These are phyloP conservation scores for Mesochorus sp. DNA, from an alignment of 2,888 invertebrate species.

Conservation along the genomic window DNA sequence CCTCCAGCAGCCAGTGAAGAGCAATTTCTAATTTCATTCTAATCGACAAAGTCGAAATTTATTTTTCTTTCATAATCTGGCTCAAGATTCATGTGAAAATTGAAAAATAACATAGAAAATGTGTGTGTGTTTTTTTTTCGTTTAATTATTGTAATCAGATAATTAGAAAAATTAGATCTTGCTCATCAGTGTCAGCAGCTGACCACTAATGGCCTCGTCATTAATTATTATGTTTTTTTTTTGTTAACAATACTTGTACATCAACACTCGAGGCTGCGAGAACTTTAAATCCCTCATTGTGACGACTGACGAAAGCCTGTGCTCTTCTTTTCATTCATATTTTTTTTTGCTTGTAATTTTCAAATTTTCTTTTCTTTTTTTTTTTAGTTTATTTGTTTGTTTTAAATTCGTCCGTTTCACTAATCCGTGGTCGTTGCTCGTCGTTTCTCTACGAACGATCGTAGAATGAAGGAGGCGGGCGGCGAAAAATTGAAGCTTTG, in stretches of 20 bases:
- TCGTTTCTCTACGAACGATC: conserved; percentile 54
- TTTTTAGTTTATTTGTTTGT: conserved; percentile 44
- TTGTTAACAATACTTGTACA: conserved; percentile 44
- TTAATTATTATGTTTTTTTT: not conserved
- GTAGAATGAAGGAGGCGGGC: conserved; percentile 45
- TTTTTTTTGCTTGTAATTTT: conserved; percentile 57
- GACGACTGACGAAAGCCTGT: conserved; percentile 55
- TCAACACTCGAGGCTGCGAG: conserved; percentile 63
- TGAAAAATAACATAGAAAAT: not conserved
- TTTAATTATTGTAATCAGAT: not conserved
- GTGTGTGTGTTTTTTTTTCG: not conserved
- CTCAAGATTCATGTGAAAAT: not conserved
- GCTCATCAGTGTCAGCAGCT: conserved; percentile 47
- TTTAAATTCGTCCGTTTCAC: conserved; percentile 56
- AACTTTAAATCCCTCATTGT: conserved; percentile 52
- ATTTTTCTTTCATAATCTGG: not conserved
- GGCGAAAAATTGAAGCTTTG: conserved; percentile 57
- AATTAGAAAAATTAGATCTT: conserved; percentile 34
- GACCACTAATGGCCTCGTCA: conserved; percentile 52
- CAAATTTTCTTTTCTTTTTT: conserved; percentile 38
- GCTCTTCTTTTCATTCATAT: too few relatives aligned
- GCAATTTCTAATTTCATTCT: conserved; percentile 38
- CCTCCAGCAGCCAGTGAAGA: conserved; percentile 57
- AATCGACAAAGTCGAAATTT: too few relatives aligned
- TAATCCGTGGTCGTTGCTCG: conserved; percentile 58